These are phyloP conservation scores for Petrocephalus microphthalmus DNA, from an alignment of 2,113 vertebrate species.

Conservation along the genomic window DNA sequence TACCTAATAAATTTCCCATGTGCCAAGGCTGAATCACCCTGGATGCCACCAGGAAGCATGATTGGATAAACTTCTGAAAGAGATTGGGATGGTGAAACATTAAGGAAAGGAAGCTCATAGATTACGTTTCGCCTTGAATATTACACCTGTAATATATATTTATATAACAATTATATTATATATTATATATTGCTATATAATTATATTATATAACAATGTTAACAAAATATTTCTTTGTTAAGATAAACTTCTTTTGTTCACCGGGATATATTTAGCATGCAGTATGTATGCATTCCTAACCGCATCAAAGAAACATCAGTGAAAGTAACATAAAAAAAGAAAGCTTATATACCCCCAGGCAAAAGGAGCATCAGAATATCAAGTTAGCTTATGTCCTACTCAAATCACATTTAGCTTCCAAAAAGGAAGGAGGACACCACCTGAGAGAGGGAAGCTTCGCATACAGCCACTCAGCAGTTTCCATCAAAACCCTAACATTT, in stretches of 20 bases:
- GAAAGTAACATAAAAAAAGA: neutral
- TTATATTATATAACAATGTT: too few relatives aligned
- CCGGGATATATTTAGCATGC: neutral
- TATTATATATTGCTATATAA: too few relatives aligned
- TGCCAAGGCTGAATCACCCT: neutral
- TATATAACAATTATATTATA: too few relatives aligned
- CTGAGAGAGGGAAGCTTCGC: neutral
- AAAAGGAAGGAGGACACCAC: neutral
- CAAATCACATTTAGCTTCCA: slow-evolving; percentile 12
- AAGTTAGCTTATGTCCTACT: slow-evolving; percentile 4
- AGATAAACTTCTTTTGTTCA: neutral
- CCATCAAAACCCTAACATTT: neutral
- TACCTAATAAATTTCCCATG: slow-evolving; percentile 9
- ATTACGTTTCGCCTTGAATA: neutral
- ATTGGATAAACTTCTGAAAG: neutral
- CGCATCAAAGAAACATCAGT: neutral
- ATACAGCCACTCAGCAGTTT: neutral
- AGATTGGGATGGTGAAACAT: too few relatives aligned
- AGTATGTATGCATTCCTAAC: neutral
- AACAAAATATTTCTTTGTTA: neutral
- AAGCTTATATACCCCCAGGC: neutral
- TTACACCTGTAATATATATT: neutral
- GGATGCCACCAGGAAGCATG: neutral
- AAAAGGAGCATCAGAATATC: slow-evolving; percentile 10
- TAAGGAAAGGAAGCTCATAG: neutral